A percentile compares a stretch with the other conserved stretches of the same genome.
Evolutionary conservation across 2,113 vertebrate genomes (phyloP).

Genomic region (Salvelinus alpinus): DNA sequence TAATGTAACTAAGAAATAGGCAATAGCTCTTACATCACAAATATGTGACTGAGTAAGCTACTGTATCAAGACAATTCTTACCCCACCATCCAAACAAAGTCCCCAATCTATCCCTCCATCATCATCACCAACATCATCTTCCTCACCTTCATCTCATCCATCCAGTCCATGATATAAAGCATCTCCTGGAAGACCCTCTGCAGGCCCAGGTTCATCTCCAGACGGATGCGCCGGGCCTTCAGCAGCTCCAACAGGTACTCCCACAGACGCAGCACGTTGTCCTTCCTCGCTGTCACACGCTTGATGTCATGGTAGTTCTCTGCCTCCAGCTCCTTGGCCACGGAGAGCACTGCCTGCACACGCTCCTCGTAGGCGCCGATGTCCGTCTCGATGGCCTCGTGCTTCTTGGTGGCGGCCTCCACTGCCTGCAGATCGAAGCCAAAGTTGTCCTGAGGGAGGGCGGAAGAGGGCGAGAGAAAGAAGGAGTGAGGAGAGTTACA

Average conservation of each 20-base stretch:
- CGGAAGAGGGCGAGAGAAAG: not conserved
- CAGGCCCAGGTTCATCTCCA: constrained; percentile 93
- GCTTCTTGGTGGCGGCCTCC: constrained; percentile 96
- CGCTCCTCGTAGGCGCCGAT: constrained; percentile 95
- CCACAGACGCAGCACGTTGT: constrained; percentile 97
- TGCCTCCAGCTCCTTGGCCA: constrained; percentile 91
- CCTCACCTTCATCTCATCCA: constrained; percentile 99
- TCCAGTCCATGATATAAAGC: constrained; percentile 99
- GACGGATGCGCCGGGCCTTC: constrained; percentile 83
- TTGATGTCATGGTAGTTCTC: constrained; percentile 98
- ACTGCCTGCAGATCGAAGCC: constrained; percentile 97
- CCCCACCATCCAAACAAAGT: too few relatives aligned
- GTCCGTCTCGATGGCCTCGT: constrained; percentile 98
- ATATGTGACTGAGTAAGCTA: not conserved
- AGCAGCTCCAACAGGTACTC: constrained; percentile 97
- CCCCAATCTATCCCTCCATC: not conserved
- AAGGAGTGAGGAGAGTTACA: not conserved
- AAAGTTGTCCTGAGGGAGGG: constrained; percentile 84
- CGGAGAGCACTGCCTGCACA: constrained; percentile 91
- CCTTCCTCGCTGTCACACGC: constrained; percentile 90
- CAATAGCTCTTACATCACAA: too few relatives aligned
- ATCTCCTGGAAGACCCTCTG: constrained; percentile 99
- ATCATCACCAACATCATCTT: not conserved
- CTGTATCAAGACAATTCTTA: too few relatives aligned
- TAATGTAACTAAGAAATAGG: too few relatives aligned